These are phyloP conservation scores for Trichacis sp. DNA, from an alignment of 2,888 invertebrate genomes.

Conservation along the genomic window DNA sequence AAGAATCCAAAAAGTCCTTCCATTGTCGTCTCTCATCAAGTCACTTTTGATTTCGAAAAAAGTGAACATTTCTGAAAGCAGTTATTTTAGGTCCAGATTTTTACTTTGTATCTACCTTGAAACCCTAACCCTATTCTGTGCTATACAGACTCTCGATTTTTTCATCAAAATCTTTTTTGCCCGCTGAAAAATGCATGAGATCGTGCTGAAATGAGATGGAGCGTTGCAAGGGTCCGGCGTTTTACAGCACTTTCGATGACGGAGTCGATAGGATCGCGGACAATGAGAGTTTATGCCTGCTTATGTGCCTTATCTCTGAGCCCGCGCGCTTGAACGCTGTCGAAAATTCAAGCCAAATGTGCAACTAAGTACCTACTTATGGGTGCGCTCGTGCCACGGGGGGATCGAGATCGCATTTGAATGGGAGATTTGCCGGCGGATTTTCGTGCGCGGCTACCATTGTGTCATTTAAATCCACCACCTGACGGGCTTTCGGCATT, in stretches of 20 bases:
- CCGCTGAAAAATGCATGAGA: neutral
- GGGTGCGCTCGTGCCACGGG: constrained; percentile 56
- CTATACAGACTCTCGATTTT: too few relatives aligned
- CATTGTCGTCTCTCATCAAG: too few relatives aligned
- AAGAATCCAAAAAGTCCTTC: too few relatives aligned
- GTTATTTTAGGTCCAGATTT: too few relatives aligned
- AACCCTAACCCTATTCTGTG: too few relatives aligned
- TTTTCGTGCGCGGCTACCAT: constrained; percentile 63
- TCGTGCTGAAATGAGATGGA: constrained; percentile 5
- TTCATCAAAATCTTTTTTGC: too few relatives aligned
- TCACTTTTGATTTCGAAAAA: too few relatives aligned
- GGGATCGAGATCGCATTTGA: constrained; percentile 63
- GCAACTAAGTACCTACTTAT: constrained; percentile 68
- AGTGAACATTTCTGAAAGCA: too few relatives aligned
- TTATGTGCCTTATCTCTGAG: constrained; percentile 14
- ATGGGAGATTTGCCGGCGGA: constrained; percentile 63
- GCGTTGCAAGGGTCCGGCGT: constrained; percentile 18
- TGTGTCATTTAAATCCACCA: constrained; percentile 61
- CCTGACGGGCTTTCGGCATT: constrained; percentile 60
- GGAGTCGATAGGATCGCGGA: constrained; percentile 26
- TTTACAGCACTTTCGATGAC: constrained; percentile 37
- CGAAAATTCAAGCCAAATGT: constrained; percentile 65
- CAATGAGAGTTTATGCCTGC: constrained; percentile 24
- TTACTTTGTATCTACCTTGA: too few relatives aligned
- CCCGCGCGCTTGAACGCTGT: constrained; percentile 16